Evolutionary conservation across 1,140 invertebrate genomes (phyloP).

Genomic region (Bombus waltoni): DNA sequence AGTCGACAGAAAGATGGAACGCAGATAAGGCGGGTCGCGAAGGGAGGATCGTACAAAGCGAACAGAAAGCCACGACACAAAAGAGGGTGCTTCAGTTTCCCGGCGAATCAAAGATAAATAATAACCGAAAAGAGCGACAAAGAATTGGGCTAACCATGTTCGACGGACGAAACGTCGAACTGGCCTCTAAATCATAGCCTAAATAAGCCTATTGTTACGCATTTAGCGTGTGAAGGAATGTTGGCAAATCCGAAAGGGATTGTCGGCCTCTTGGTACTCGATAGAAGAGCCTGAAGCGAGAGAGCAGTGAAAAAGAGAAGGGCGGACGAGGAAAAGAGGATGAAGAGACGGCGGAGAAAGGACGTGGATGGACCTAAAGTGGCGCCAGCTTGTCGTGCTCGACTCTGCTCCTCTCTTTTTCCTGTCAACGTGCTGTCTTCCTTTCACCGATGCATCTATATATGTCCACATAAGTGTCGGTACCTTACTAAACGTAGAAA

Average conservation of each 20-base stretch:
- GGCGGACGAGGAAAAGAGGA: constrained; percentile 32
- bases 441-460: background rate
- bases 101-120: constrained; percentile 73
- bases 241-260: constrained; percentile 76
- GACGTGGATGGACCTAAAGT: constrained; percentile 66
- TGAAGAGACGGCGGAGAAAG: constrained; percentile 50
- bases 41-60: background rate
- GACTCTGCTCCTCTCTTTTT: constrained; percentile 18
- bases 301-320: constrained; percentile 30
- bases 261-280: constrained; percentile 57
- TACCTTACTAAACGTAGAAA: background rate
- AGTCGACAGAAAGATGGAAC: constrained; percentile 21
- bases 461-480: background rate
- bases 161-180: constrained; percentile 60
- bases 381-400: constrained; percentile 77
- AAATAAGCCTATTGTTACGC: constrained; percentile 80
- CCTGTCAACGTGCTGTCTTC: constrained; percentile 19
- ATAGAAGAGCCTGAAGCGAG: constrained; percentile 51
- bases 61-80: constrained; percentile 56
- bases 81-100: constrained; percentile 64
- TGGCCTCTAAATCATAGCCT: constrained; percentile 77
- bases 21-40: background rate
- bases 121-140: constrained; percentile 54
- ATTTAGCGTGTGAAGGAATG: constrained; percentile 80
- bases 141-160: constrained; percentile 46